Evolutionary conservation across 2,113 vertebrate genomes (phyloP).

Genomic region (Sander lucioperca): DNA sequence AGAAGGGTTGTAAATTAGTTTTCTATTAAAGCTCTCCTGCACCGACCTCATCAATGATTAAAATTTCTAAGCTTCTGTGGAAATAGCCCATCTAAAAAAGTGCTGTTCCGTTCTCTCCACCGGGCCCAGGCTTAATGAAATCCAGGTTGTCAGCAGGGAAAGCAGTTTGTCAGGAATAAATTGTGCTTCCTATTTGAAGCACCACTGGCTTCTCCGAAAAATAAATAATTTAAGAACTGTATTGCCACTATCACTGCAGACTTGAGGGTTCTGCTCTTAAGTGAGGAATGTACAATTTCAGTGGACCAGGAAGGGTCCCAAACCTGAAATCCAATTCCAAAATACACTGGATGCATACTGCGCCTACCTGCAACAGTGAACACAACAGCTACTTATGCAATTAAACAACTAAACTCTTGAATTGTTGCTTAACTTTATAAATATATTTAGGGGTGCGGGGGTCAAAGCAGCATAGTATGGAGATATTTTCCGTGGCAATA

Average conservation of each 20-base stretch:
- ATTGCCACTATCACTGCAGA: constrained; percentile 5
- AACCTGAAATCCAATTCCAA: neutral
- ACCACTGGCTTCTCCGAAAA: constrained; percentile 19
- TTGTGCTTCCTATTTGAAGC: constrained; percentile 62
- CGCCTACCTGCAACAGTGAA: neutral
- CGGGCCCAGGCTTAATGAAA: constrained; percentile 67
- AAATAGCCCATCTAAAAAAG: constrained; percentile 72
- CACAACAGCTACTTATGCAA: neutral
- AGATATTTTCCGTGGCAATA: too few species aligned
- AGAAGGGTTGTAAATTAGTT: constrained; percentile 74
- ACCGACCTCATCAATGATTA: constrained; percentile 76
- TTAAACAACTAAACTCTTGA: neutral
- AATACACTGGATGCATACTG: neutral
- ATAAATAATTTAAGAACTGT: constrained; percentile 14
- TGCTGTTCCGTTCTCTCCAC: constrained; percentile 55
- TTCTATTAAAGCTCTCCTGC: constrained; percentile 75
- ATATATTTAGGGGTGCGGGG: too few species aligned
- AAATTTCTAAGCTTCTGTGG: constrained; percentile 71
- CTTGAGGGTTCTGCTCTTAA: neutral
- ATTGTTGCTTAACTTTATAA: neutral
- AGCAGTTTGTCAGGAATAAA: constrained; percentile 67
- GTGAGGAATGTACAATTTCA: neutral
- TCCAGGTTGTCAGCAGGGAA: constrained; percentile 66
- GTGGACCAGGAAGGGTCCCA: neutral
- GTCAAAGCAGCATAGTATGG: too few species aligned